Base-by-base conservation (phyloP, 2,888 invertebrate species). In the Dorcus parallelipipedus region DNA sequence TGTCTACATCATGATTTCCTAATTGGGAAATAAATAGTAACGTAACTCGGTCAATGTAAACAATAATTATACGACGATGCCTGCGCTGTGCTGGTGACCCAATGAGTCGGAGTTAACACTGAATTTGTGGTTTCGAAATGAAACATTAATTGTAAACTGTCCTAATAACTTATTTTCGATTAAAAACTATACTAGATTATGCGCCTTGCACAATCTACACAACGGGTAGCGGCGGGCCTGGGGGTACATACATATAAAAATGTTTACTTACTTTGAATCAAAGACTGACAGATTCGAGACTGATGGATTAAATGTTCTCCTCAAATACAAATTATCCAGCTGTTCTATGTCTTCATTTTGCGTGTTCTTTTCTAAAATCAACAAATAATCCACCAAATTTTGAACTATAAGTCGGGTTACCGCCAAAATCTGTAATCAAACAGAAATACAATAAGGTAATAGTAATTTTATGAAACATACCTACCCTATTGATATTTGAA, bases 261-360 rank as follows among this genome's bases (percentile, higher is more conserved):
- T 38, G 14, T 40, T 50, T 33, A 48, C 9, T 43, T 41, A 45
- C 53, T 43, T 38, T n/a, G 49, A 41, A 47, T 43, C 45, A 39
- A 62, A 62, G 48, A 59, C 8, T 38, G 62, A 59, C 1, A 42
- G n/a, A 39, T 52, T 49, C 38, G 41, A 40, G 42, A 41, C 17
- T 14, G 45, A 41, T 8, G 41, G 42, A 20, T 49, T 33, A 3
- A 60, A 45, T 45, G 52, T 62, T n/a, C 54, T 55, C 45, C 69
- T 64, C 38, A 71, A 60, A 64, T 68, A 71, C 38, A 60, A 43
- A 9, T 61, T 59, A 64, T 72, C 70, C 8, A 63, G 52, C 56
- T 70, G 66, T 53, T 67, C 59, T 41, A 71, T 61, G 59, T 71
- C 69, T 56, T 72, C 70, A 9, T 65, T 64, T 58, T 65, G 61